These are phyloP conservation scores for Coelopa pilipes DNA, from an alignment of 2,888 invertebrate species.

Conservation along the genomic window DNA sequence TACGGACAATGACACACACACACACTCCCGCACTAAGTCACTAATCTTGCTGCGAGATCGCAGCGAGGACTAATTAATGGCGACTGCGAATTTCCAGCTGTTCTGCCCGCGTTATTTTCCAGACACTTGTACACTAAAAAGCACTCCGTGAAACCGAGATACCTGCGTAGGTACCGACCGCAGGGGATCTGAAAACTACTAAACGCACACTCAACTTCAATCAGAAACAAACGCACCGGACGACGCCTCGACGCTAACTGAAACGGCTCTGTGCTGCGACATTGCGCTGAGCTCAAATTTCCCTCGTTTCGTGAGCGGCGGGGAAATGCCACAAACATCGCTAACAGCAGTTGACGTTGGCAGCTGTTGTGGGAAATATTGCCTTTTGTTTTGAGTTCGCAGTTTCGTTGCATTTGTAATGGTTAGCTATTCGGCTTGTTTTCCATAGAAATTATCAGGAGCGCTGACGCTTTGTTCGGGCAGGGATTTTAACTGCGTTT, in stretches of 20 bases:
- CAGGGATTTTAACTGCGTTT: too few relatives aligned
- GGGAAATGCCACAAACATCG: conserved; percentile 33
- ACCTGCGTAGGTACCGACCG: conserved; percentile 28
- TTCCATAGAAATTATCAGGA: too few relatives aligned
- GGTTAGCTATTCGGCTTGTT: not conserved
- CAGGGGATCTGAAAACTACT: not conserved
- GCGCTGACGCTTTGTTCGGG: too few relatives aligned
- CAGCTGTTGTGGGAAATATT: conserved; percentile 34
- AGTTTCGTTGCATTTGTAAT: not conserved
- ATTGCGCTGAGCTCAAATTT: conserved; percentile 38
- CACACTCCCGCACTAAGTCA: not conserved
- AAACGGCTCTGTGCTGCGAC: conserved; percentile 6
- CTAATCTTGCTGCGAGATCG: conserved; percentile 35
- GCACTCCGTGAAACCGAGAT: not conserved
- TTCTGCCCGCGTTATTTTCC: conserved; percentile 9
- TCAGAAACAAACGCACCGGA: conserved; percentile 43
- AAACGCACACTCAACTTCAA: too few relatives aligned
- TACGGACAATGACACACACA: not conserved
- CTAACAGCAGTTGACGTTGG: conserved; percentile 34
- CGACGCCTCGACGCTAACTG: conserved; percentile 46
- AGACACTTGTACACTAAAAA: conserved; percentile 24
- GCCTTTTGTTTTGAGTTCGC: conserved; percentile 25
- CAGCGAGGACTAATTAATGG: conserved; percentile 25
- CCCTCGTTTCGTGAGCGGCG: conserved; percentile 31
- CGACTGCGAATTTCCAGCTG: too few relatives aligned